Base-by-base conservation (phyloP, 2,888 invertebrate genomes). In the Sphaeridia pumilis region DNA sequence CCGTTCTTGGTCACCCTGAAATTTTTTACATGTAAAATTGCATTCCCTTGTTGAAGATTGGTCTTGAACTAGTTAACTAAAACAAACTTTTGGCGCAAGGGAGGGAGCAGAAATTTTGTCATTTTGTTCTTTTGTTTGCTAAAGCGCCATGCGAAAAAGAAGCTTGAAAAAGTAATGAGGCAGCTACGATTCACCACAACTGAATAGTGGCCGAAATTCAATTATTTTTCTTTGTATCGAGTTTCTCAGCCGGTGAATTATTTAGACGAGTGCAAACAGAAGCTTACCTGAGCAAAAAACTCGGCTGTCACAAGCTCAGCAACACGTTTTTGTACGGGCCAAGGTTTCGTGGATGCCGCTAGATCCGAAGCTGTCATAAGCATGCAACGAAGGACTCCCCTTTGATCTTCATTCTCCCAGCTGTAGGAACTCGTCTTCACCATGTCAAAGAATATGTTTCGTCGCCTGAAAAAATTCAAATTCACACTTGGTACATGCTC, bases 271-370 rank as follows among this genome's bases (percentile, higher is more conserved):
- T 31, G 14, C 10, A 31, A 14, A 10, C 31, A 31, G 14, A 10
- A 27, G 47, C 24, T 31, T 55, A 63, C 65, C 72, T 90, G 92
- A 58, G 90, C 81, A 71, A 92, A 92, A 76, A 92, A 92, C 72
- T 92, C 92, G 1, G 86, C 85, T 58, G 88, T 87, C 1, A 92
- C 90, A 31, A 92, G 74, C 61, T 88, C 88, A 2, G 90, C 90
- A n/a, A 93, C 75, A 52, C 73, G 70, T 47, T 73, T 70, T 64
- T 78, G 77, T 17, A 76, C 73, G 47, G 70, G 67, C 78, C 78
- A 78, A 3, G 77, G 76, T 66, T 78, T 78, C 55, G 75, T 76
- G 61, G 76, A 75, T 43, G 78, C 75, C 46, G 77, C 77, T 47
- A 78, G 68, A 67, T 78, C 78, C 43, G 76, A 74, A 1, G 60